Percentiles rank a stretch among this genome's conserved stretches.
These are phyloP conservation scores for Catotricha subobsoleta DNA, from an alignment of 2,888 invertebrate genomes.

Conservation along the genomic window DNA sequence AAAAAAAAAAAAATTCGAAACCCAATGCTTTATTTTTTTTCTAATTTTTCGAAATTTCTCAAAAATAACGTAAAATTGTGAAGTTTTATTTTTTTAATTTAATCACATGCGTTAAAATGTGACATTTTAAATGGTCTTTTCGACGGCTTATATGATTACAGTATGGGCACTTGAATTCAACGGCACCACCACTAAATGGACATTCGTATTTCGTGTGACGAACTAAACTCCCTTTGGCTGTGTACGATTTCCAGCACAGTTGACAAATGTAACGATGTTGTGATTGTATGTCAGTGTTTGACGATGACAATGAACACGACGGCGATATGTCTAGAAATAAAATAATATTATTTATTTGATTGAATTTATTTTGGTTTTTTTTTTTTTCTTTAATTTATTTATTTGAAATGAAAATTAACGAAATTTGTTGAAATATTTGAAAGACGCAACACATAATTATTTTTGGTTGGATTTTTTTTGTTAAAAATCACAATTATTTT, in stretches of 20 bases:
- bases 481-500: too few species aligned
- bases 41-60: background rate
- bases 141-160: slow-evolving; percentile 52
- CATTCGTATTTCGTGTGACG: slow-evolving; percentile 51
- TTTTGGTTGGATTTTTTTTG: too few species aligned
- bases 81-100: too few species aligned
- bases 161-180: slow-evolving; percentile 50
- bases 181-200: slow-evolving; percentile 47
- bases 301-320: too few species aligned
- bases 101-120: slow-evolving; percentile 42
- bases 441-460: too few species aligned
- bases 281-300: too few species aligned
- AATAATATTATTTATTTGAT: too few species aligned
- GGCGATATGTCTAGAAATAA: too few species aligned
- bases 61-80: slow-evolving; percentile 8
- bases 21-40: background rate
- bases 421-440: too few species aligned
- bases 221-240: slow-evolving; percentile 34
- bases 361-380: too few species aligned
- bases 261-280: slow-evolving; percentile 15
- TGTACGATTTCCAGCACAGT: slow-evolving; percentile 17
- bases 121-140: slow-evolving; percentile 47
- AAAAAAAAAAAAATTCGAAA: slow-evolving; percentile 5
- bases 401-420: too few species aligned
- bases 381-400: too few species aligned